Conservation (phyloP, 2,113 vertebrate species). For the Microtus montanus region DNA sequence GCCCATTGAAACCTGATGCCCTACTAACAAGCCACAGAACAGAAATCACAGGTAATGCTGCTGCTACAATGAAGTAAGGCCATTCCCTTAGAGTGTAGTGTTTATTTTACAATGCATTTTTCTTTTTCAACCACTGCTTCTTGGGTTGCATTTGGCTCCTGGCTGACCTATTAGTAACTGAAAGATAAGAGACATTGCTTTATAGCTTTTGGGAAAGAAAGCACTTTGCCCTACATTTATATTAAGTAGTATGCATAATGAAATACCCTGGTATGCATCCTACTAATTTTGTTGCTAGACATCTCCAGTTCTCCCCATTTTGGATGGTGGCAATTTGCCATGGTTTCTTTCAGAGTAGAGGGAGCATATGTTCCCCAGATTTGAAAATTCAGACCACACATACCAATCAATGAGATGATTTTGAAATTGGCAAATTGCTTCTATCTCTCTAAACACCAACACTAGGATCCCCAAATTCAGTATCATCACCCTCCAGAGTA, state of each 20-base stretch:
- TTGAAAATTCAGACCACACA: constrained; percentile 78
- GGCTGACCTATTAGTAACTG: constrained; percentile 49
- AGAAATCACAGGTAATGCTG: constrained; percentile 72
- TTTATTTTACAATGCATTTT: constrained; percentile 66
- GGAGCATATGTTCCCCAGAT: constrained; percentile 80
- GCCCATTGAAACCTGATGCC: constrained; percentile 73
- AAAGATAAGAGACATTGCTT: neutral
- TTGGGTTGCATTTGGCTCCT: constrained; percentile 28
- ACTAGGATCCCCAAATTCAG: constrained; percentile 44
- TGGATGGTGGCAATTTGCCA: constrained; percentile 69
- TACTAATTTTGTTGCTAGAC: constrained; percentile 66
- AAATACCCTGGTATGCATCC: constrained; percentile 6
- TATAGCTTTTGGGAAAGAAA: constrained; percentile 21
- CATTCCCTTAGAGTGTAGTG: constrained; percentile 69
- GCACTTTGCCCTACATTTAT: neutral
- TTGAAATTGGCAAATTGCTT: constrained; percentile 81
- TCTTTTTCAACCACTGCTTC: constrained; percentile 43
- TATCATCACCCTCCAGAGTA: constrained; percentile 55
- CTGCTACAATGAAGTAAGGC: neutral
- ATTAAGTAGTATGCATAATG: constrained; percentile 18
- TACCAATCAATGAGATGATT: constrained; percentile 81
- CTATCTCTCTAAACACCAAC: constrained; percentile 80
- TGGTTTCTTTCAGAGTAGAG: constrained; percentile 70
- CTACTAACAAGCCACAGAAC: constrained; percentile 75
- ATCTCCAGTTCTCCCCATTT: constrained; percentile 58